Percentiles rank a stretch among this genome's conserved stretches.
Conservation (phyloP, 2,113 vertebrate genomes). For the Pluvianellus socialis region DNA sequence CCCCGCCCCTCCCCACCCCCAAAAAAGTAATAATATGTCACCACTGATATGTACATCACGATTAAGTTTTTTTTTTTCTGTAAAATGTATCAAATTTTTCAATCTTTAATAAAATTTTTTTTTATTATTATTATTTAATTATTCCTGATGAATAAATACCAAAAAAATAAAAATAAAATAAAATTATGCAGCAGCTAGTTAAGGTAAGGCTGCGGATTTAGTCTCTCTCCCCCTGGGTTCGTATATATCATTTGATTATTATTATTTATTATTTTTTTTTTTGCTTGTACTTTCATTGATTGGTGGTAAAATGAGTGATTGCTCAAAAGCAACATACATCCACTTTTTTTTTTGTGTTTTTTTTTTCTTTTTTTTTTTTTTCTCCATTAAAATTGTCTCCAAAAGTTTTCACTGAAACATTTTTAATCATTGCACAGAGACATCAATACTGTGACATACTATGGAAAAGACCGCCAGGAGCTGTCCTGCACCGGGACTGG, state of each 20-base stretch:
- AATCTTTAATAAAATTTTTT: constrained; percentile 90
- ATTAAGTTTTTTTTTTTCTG: constrained; percentile 80
- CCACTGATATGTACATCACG: constrained; percentile 88
- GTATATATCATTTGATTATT: constrained; percentile 50
- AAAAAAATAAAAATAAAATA: constrained; percentile 86
- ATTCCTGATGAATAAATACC: constrained; percentile 92
- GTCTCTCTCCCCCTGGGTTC: constrained; percentile 83
- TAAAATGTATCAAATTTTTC: constrained; percentile 92
- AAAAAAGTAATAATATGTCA: constrained; percentile 80
- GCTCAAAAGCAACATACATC: constrained; percentile 80
- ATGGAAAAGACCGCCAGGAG: constrained; percentile 81
- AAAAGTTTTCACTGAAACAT: constrained; percentile 72
- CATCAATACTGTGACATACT: constrained; percentile 85
- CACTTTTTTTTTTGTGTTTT: constrained; percentile 39
- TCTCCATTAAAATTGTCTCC: constrained; percentile 77
- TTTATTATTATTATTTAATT: constrained; percentile 80
- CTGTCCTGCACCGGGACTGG: constrained; percentile 84
- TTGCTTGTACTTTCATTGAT: constrained; percentile 80
- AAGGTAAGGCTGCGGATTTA: constrained; percentile 88
- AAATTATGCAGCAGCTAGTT: constrained; percentile 83
- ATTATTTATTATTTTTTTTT: constrained; percentile 56
- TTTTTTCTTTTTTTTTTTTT: constrained; percentile 53
- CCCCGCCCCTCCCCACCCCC: constrained; percentile 66
- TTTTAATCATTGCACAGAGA: constrained; percentile 85
- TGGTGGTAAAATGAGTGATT: constrained; percentile 79